A percentile compares a stretch with the other conserved stretches of the same genome.
Conservation (phyloP, 2,888 invertebrate genomes). For the Cremastinae sp. region DNA sequence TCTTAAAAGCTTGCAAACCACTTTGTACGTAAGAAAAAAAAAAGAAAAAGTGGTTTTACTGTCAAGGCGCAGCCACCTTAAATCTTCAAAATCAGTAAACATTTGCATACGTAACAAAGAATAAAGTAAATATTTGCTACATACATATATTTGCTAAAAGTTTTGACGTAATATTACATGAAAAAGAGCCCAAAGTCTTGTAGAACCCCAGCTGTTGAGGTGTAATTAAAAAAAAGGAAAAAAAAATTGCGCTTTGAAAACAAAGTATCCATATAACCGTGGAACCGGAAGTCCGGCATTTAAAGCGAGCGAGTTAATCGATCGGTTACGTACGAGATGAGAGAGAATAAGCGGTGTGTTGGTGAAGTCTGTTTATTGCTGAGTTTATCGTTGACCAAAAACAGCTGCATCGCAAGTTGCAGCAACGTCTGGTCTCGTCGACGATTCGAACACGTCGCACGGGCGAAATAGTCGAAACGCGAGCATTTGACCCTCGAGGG, state of each 20-base stretch:
- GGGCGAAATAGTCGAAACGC: slow-evolving; percentile 28
- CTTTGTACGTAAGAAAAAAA: too few species aligned
- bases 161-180: background rate
- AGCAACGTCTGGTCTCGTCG: slow-evolving; percentile 16
- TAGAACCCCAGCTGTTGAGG: slow-evolving; percentile 36
- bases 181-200: slow-evolving; percentile 3
- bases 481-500: slow-evolving; percentile 47
- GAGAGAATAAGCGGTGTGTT: slow-evolving; percentile 12
- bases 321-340: slow-evolving; percentile 47
- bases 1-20: too few species aligned
- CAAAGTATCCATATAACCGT: slow-evolving; percentile 52
- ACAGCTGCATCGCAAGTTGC: slow-evolving; percentile 64
- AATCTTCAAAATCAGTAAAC: too few species aligned
- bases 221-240: slow-evolving; percentile 10
- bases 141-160: too few species aligned
- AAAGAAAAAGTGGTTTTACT: too few species aligned
- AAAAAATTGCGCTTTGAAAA: slow-evolving; percentile 3
- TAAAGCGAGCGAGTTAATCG: slow-evolving; percentile 77
- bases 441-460: slow-evolving; percentile 52
- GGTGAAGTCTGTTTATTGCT: slow-evolving; percentile 49
- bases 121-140: too few species aligned
- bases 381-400: slow-evolving; percentile 58
- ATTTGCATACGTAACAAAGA: too few species aligned
- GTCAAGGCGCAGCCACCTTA: too few species aligned
- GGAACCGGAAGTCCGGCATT: slow-evolving; percentile 74